phyloP scores from a whole-genome alignment of 2,888 invertebrate species.

The Limnephilus rhombicus region DNA sequence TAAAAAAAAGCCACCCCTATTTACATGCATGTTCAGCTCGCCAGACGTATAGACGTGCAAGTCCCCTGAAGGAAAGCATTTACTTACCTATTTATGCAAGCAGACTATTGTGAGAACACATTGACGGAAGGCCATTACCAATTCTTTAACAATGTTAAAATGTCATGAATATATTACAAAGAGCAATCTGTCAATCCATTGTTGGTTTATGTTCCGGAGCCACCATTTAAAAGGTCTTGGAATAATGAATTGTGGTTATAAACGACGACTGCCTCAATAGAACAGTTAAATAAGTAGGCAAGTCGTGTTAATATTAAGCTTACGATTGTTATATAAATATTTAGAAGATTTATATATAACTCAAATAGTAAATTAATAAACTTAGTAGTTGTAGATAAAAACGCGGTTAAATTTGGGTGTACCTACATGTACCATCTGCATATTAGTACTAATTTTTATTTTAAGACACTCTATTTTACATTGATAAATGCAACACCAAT shows the following conservation, averaged over 20 bases:
- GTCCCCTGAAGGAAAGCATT: background rate
- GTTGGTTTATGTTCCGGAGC: conserved; percentile 33
- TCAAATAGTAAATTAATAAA: too few relatives aligned
- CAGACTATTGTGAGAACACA: conserved; percentile 37
- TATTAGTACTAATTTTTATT: too few relatives aligned
- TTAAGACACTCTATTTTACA: too few relatives aligned
- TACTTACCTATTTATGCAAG: conserved; percentile 4
- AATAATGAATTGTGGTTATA: conserved; percentile 21
- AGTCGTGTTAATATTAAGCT: background rate
- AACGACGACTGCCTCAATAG: background rate
- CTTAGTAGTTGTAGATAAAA: background rate
- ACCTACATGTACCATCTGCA: too few relatives aligned
- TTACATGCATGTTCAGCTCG: conserved; percentile 24
- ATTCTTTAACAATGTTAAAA: conserved; percentile 57
- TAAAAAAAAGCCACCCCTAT: conserved; percentile 37
- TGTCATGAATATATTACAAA: conserved; percentile 58
- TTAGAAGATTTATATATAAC: background rate
- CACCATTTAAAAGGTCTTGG: conserved; percentile 18
- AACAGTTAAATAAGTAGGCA: background rate
- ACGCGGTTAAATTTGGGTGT: background rate
- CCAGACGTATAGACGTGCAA: conserved; percentile 6
- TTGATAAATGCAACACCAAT: too few relatives aligned
- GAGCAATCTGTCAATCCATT: conserved; percentile 47
- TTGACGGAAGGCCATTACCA: conserved; percentile 35
- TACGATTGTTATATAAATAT: background rate